Evolutionary conservation across 2,797 vertebrate genomes (phyloP).

Genomic region (Pempheris klunzingeri): DNA sequence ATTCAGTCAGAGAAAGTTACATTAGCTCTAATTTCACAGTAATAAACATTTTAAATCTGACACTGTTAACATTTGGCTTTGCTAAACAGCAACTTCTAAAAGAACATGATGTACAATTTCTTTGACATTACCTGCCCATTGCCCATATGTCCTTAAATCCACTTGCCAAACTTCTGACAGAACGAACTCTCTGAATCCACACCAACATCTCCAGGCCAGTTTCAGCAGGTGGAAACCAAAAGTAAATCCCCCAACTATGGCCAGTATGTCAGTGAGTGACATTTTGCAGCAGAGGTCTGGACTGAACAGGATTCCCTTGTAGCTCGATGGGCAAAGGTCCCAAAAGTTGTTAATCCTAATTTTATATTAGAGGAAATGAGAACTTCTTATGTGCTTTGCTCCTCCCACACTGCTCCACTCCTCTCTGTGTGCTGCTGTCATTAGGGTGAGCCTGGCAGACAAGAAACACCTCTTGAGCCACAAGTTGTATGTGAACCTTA

Average conservation of each 20-base stretch:
- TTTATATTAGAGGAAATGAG: constrained; percentile 34
- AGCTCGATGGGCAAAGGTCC: neutral
- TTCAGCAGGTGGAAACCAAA: constrained; percentile 69
- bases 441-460: neutral
- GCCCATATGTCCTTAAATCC: constrained; percentile 79
- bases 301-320: constrained; percentile 2
- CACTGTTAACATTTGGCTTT: neutral
- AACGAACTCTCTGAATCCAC: constrained; percentile 76
- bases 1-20: neutral
- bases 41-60: neutral
- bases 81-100: neutral
- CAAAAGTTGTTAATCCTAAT: neutral
- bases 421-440: constrained; percentile 20
- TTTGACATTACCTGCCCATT: constrained; percentile 85
- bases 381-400: constrained; percentile 16
- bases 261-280: constrained; percentile 41
- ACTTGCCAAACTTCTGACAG: constrained; percentile 78
- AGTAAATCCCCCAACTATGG: constrained; percentile 65
- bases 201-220: constrained; percentile 79
- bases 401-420: constrained; percentile 69
- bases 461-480: neutral
- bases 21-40: neutral
- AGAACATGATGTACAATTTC: neutral
- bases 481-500: neutral
- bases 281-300: constrained; percentile 42